Conservation (phyloP, 2,888 invertebrate genomes). For the Baccha elongata region DNA sequence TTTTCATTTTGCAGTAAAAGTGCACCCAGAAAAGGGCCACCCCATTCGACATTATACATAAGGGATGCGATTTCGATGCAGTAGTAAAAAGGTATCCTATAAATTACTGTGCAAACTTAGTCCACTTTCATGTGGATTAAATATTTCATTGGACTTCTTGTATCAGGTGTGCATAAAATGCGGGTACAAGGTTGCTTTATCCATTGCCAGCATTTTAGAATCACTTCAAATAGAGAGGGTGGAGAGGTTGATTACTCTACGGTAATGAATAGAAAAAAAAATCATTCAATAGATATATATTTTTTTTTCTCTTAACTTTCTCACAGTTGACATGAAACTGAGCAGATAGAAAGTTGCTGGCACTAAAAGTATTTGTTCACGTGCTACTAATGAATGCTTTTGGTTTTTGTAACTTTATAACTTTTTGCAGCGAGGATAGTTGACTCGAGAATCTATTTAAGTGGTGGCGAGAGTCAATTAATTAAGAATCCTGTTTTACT, state of each 20-base stretch:
- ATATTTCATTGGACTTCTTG: conserved; percentile 60
- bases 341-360: conserved; percentile 21
- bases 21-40: conserved; percentile 1
- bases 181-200: conserved; percentile 62
- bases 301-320: too few relatives aligned
- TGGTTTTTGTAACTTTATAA: conserved; percentile 13
- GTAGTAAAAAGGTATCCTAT: conserved; percentile 57
- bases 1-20: conserved; percentile 7
- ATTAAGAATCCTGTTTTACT: conserved; percentile 25
- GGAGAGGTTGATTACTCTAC: background rate
- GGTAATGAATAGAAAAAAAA: conserved; percentile 3
- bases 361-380: conserved; percentile 61
- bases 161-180: conserved; percentile 55
- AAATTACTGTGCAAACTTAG: conserved; percentile 66
- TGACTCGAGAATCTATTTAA: conserved; percentile 40
- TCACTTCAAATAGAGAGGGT: conserved; percentile 6
- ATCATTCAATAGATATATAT: too few relatives aligned
- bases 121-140: conserved; percentile 63
- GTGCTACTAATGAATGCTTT: conserved; percentile 61
- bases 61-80: conserved; percentile 65
- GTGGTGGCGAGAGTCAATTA: conserved; percentile 47
- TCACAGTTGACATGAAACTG: conserved; percentile 38
- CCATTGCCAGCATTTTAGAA: conserved; percentile 22
- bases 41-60: too few relatives aligned
- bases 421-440: conserved; percentile 28